Base-by-base conservation (phyloP, 2,888 invertebrate species). In the Drosophila koepferae region DNA sequence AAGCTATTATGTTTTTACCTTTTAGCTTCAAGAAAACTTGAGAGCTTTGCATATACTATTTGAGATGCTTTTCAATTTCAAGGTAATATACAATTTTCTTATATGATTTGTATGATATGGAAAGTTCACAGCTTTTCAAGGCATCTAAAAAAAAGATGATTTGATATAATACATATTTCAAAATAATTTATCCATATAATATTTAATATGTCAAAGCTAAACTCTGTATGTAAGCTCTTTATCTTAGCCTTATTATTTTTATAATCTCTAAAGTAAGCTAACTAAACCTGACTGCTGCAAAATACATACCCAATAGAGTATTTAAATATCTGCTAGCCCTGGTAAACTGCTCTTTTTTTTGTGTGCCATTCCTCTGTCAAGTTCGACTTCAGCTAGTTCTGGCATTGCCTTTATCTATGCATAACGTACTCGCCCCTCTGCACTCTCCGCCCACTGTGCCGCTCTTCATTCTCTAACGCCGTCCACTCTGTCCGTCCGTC, bases 371-470 rank as follows among this genome's bases (percentile, higher is more conserved):
- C 14, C 28, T 41, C 40, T n/a, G 38, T 54, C 38, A 38, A 54
- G 38, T 54, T 14, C 53, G 40, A 41, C 28, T 54, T 46, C 36
- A 53, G 43, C 55, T 41, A 14, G 46, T 65, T 34, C 59, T 61
- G 44, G 20, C 73, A 51, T 60, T 74, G 58, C 44, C 55, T 49
- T 67, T 67, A 71, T 67, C 72, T 38, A 38, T 53, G 55, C 53
- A 73, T 38, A 74, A 49, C 58, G 34, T 59, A 38, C 40, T 31
- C 23, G 36, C 18, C 16, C 16, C 16, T 9, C 49, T 1, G 1
- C 49, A 10, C 28, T 23, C 36, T 43, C 5, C 31, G n/a, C 5
- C 1, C 49, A 10, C 28, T 23, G 31, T 40, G 3, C 31, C 2
- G 34, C 10, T 53, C 5, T 5, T 5, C 53, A 5, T 14, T 16